Evolutionary conservation across 2,888 invertebrate species (phyloP), one percentile per base, ranked within the genome.

Genomic region (Drosophila lacicola): DNA sequence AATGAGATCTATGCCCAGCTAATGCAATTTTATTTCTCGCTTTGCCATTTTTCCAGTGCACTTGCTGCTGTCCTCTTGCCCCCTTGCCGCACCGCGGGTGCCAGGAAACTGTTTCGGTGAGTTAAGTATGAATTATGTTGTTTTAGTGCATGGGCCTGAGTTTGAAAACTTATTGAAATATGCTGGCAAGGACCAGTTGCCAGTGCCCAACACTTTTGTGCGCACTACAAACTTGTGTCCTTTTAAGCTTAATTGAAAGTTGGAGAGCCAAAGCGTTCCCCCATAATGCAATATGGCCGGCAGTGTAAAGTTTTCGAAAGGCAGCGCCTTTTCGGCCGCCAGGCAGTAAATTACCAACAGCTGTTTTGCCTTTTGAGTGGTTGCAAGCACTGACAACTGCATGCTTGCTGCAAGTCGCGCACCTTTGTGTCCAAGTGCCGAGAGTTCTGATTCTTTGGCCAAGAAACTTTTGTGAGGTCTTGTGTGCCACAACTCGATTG

Each of bases 51-150:
- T 85, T 70, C 33, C 79, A 85, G 79, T 65, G 73, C 72, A 79
- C 67, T 64, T 57, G 61, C 44, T 17, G 37, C 67, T 42, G 42
- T 49, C 45, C 33, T 10, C 45, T 29, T 19, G 11, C 21, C 4
- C 41, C 17, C 54, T 36, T 62, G 49, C 56, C 64, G 57, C 62
- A 37, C 61, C 53, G 58, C 47, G 61, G 54, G 50, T 68, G 74
- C 66, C 63, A 51, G 74, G 73, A 85, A 88, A 85, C 88, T 79
- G 82, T 79, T 84, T 88, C 63, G 88, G 85, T 85, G 78, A 85
- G 85, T 82, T 88, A 88, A 86, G 82, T 80, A 86, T 88, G 86
- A 84, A 84, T 86, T 86, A 88, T 88, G 86, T 78, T 81, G 82
- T 82, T 82, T 85, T 79, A 80, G 73, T 72, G 70, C 53, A 70